Evolutionary conservation across 2,797 vertebrate genomes (phyloP).

Genomic region (Gallinago stenura): DNA sequence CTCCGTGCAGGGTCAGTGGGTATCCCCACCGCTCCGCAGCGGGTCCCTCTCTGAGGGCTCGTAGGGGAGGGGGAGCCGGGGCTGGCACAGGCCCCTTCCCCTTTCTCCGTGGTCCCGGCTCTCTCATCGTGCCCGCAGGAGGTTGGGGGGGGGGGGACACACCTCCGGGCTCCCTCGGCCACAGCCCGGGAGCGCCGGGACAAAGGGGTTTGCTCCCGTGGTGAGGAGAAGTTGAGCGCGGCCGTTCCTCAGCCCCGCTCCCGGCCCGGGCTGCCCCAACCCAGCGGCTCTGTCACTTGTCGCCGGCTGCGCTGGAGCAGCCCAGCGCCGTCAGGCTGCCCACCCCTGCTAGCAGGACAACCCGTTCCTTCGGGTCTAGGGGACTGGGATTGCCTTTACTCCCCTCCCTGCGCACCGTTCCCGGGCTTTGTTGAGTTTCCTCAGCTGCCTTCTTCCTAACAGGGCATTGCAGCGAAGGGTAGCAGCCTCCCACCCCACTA

Average conservation of each 20-base stretch:
- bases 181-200: background rate
- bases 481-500: background rate
- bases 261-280: background rate
- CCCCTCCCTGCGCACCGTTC: background rate
- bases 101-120: too few species aligned
- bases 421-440: background rate
- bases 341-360: background rate
- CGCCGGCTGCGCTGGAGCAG: background rate
- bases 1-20: background rate
- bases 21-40: background rate
- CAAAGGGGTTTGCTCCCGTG: background rate
- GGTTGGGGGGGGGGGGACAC: background rate
- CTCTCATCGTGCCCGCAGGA: background rate
- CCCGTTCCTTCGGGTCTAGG: fast-evolving
- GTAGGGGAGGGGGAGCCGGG: background rate
- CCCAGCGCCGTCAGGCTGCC: background rate
- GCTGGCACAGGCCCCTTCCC: background rate
- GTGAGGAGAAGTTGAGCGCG: background rate
- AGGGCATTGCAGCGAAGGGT: background rate
- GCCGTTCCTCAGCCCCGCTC: background rate
- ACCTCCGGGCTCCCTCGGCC: background rate
- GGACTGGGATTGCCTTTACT: background rate
- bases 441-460: background rate
- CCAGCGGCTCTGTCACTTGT: background rate
- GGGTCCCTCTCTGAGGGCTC: background rate